Conservation (phyloP, 1,140 invertebrate species). For the Liolophura sinensis region DNA sequence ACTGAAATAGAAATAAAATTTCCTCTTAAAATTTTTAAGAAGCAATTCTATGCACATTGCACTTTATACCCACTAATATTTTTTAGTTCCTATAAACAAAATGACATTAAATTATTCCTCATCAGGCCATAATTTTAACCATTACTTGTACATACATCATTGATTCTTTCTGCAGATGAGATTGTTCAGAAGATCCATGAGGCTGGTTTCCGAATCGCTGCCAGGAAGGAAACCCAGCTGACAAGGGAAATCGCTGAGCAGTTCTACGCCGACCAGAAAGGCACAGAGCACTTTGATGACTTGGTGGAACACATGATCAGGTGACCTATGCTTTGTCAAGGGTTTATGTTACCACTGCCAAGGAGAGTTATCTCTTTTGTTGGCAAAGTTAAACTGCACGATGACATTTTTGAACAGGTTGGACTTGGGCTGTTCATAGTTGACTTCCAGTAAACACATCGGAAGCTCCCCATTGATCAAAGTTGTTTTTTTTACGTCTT, state of each 20-base stretch:
- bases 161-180: slow-evolving; percentile 42
- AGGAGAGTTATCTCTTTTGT: too few species aligned
- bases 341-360: neutral
- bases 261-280: slow-evolving; percentile 49
- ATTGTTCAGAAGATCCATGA: slow-evolving; percentile 57
- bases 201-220: slow-evolving; percentile 55
- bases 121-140: neutral
- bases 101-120: neutral
- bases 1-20: too few species aligned
- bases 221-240: slow-evolving; percentile 51
- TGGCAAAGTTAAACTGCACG: neutral
- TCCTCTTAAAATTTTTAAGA: too few species aligned
- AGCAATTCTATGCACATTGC: too few species aligned
- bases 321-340: slow-evolving; percentile 23
- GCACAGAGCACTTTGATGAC: slow-evolving; percentile 53
- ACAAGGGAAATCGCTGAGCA: slow-evolving; percentile 47
- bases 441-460: neutral
- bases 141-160: neutral
- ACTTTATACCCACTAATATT: too few species aligned
- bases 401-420: neutral
- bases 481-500: neutral
- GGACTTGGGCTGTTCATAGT: neutral
- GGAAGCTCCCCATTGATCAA: neutral
- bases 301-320: slow-evolving; percentile 53
- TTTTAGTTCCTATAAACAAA: too few species aligned